A percentile compares a stretch with the other conserved stretches of the same genome.
Conservation (phyloP, 2,888 invertebrate species). For the Acanthococcus lagerstroemiae region DNA sequence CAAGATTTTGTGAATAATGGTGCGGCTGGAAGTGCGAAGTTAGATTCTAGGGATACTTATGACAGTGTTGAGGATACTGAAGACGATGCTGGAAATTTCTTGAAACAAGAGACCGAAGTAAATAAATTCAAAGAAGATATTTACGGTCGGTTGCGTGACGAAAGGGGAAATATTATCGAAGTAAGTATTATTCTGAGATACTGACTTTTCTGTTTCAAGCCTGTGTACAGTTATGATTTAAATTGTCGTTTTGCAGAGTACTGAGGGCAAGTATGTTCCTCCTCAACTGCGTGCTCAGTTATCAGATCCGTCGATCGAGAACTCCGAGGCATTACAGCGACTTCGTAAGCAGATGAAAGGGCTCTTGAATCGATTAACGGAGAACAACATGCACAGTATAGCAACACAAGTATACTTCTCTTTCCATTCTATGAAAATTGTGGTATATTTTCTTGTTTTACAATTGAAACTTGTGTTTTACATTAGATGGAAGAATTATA, state of each 20-base stretch:
- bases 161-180: conserved; percentile 64
- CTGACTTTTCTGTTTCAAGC: neutral
- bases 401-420: conserved; percentile 45
- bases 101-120: conserved; percentile 33
- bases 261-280: conserved; percentile 62
- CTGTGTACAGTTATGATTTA: neutral
- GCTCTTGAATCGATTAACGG: conserved; percentile 73
- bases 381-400: conserved; percentile 78
- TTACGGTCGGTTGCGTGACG: conserved; percentile 75
- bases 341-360: conserved; percentile 79
- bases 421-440: neutral
- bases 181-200: conserved; percentile 43
- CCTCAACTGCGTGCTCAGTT: conserved; percentile 52
- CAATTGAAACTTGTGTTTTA: conserved; percentile 10
- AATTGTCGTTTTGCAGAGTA: conserved; percentile 41
- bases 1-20: neutral
- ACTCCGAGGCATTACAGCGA: conserved; percentile 49
- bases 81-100: conserved; percentile 34
- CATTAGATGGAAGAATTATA: conserved; percentile 68
- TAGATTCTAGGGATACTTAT: conserved; percentile 1
- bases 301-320: neutral
- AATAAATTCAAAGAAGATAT: conserved; percentile 73
- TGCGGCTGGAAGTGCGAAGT: neutral
- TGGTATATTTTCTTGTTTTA: conserved; percentile 1
- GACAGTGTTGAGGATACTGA: conserved; percentile 37